These are phyloP conservation scores for Pelodiscus sinensis DNA, from an alignment of 2,113 vertebrate genomes.

Conservation along the genomic window DNA sequence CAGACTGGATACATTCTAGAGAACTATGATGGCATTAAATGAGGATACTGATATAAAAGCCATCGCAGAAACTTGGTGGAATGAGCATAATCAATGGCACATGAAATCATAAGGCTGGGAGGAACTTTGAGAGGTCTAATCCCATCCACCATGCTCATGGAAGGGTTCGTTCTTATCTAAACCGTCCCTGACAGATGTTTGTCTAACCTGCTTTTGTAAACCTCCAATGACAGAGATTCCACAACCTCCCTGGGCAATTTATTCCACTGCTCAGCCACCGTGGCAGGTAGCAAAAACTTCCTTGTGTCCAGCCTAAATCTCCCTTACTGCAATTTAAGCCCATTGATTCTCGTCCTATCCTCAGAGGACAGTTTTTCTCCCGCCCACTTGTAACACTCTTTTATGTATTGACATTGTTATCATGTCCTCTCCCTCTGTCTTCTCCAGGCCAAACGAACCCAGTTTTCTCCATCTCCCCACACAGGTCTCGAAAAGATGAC, in stretches of 20 bases:
- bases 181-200: not conserved
- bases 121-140: not conserved
- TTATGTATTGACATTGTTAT: not conserved
- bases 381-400: not conserved
- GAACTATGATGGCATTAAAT: no score
- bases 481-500: not conserved
- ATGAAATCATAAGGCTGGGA: not conserved
- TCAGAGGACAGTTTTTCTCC: not conserved
- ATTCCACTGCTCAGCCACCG: not conserved
- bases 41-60: no score
- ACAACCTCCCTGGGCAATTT: not conserved
- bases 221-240: not conserved
- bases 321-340: not conserved
- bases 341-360: not conserved
- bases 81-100: no score
- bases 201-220: not conserved
- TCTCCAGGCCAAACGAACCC: not conserved
- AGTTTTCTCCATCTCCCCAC: not conserved
- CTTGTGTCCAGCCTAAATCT: not conserved
- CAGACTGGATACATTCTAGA: no score
- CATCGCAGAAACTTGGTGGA: no score
- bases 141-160: not conserved
- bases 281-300: not conserved
- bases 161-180: not conserved
- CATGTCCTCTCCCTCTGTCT: not conserved